Percentiles rank a stretch among this genome's conserved stretches.
Conservation (phyloP, 2,888 invertebrate genomes). For the Platypus cylindrus region DNA sequence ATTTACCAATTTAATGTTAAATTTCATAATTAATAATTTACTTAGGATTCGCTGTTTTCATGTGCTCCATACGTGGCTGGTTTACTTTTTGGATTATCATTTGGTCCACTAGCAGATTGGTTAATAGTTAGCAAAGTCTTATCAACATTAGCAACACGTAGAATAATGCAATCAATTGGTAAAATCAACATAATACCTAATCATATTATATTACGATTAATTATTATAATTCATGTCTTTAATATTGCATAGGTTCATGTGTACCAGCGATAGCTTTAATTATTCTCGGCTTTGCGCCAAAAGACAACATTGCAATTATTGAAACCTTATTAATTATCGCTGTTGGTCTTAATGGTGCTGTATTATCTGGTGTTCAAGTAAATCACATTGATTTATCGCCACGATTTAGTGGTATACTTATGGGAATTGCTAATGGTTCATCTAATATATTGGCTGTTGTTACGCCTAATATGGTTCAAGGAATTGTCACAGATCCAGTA, state of each 20-base stretch:
- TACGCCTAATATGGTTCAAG: constrained; percentile 59
- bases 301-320: constrained; percentile 33
- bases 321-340: constrained; percentile 55
- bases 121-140: constrained; percentile 36
- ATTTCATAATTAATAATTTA: constrained; percentile 14
- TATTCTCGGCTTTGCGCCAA: constrained; percentile 20
- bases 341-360: constrained; percentile 62
- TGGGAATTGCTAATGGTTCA: constrained; percentile 75
- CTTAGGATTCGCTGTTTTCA: constrained; percentile 52
- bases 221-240: background rate
- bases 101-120: constrained; percentile 53
- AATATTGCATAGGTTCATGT: constrained; percentile 28
- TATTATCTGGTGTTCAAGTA: constrained; percentile 62
- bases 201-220: too few relatives aligned
- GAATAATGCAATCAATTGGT: constrained; percentile 45
- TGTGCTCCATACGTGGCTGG: constrained; percentile 61
- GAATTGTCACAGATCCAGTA: constrained; percentile 58
- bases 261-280: constrained; percentile 29
- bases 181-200: too few relatives aligned
- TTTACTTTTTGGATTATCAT: constrained; percentile 56
- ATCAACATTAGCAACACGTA: constrained; percentile 29
- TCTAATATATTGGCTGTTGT: constrained; percentile 68
- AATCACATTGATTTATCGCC: constrained; percentile 79
- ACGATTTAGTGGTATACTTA: constrained; percentile 68
- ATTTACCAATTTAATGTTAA: too few relatives aligned